Evolutionary conservation across 2,797 vertebrate genomes (phyloP).

Genomic region (Echeneis naucrates): DNA sequence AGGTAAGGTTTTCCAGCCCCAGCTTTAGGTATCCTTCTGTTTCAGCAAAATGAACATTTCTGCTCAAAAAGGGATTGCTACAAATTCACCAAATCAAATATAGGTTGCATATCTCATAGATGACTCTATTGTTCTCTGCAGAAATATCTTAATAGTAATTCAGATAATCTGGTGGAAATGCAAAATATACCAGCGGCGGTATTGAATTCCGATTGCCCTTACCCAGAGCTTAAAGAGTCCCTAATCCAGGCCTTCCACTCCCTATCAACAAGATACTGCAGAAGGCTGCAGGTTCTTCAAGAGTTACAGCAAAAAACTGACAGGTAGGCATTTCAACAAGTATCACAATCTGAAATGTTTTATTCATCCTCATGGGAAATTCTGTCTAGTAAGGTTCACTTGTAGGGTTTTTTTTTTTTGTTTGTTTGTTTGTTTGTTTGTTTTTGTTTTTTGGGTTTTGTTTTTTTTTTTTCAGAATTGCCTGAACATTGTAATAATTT

Average conservation of each 20-base stretch:
- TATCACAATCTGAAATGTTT: too few species aligned
- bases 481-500: constrained; percentile 10
- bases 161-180: constrained; percentile 51
- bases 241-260: constrained; percentile 85
- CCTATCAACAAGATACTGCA: constrained; percentile 83
- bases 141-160: constrained; percentile 68
- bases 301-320: constrained; percentile 76
- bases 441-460: too few species aligned
- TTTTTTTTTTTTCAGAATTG: too few species aligned
- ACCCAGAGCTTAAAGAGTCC: constrained; percentile 86
- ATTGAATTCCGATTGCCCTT: constrained; percentile 86
- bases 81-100: constrained; percentile 13
- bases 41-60: background rate
- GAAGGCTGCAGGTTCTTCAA: constrained; percentile 80
- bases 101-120: constrained; percentile 2
- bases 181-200: constrained; percentile 84
- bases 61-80: background rate
- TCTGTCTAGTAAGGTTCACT: background rate
- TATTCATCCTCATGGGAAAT: too few species aligned
- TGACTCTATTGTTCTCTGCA: constrained; percentile 40
- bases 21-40: background rate
- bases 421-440: too few species aligned
- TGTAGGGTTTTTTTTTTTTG: constrained; percentile 1
- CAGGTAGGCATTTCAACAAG: constrained; percentile 82
- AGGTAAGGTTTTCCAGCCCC: constrained; percentile 63